A percentile compares a stretch with the other conserved stretches of the same genome.
Conservation (phyloP, 2,888 invertebrate genomes). For the Teleogryllus oceanicus region DNA sequence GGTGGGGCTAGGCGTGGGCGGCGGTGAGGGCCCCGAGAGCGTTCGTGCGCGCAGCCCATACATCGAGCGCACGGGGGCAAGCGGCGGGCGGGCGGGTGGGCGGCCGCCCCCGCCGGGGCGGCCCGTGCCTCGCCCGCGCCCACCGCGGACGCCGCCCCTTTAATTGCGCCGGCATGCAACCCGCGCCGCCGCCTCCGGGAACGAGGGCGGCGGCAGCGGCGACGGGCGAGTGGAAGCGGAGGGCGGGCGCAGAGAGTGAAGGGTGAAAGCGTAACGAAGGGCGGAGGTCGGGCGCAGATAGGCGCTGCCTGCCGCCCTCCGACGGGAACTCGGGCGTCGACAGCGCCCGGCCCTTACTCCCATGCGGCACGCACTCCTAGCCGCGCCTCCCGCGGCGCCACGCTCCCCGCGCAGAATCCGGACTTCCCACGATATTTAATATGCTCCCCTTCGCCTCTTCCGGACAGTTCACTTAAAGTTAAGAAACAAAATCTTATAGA, state of each 20-base stretch:
- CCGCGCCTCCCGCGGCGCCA: no score
- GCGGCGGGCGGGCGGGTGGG: not conserved
- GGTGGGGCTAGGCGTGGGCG: not conserved
- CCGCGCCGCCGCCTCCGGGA: not conserved
- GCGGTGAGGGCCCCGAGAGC: not conserved
- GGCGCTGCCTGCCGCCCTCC: no score
- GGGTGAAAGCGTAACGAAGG: no score
- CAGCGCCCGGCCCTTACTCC: no score
- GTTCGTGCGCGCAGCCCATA: not conserved
- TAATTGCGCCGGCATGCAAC: constrained; percentile 11
- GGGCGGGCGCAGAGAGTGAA: not conserved
- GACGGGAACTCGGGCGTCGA: no score
- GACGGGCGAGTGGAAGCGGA: not conserved
- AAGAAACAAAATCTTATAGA: no score
- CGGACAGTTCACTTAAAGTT: no score
- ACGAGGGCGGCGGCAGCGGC: not conserved
- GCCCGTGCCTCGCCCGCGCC: constrained; percentile 3
- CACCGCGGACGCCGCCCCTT: constrained; percentile 18
- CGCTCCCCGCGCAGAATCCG: no score
- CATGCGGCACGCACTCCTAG: no score
- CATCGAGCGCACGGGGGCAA: not conserved
- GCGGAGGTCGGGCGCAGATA: no score
- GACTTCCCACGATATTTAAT: no score
- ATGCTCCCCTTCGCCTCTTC: no score
- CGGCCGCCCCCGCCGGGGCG: not conserved